Evolutionary conservation across 2,797 vertebrate genomes (phyloP), one percentile per base, ranked within the genome.

Genomic region (Clarias platycephalus): DNA sequence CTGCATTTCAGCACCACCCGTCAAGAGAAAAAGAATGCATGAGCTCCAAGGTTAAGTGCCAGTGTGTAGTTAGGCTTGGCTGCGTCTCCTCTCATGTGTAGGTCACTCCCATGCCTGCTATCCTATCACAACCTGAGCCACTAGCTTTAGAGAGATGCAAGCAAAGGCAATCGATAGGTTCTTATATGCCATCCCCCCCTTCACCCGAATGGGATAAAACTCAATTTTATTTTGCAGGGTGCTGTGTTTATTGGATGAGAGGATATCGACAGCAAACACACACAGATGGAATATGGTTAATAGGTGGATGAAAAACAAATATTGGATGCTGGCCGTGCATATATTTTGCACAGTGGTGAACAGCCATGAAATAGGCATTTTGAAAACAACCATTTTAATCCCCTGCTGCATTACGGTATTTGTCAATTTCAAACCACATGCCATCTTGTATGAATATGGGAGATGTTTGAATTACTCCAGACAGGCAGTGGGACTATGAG

Each of bases 181-280:
- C 91, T 91, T 90, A 90, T 88, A 91, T 87, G 84, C 88, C 83
- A 26, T 63, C 83, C 31, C 84, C 24, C 86, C 49, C 90, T 89
- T 55, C 60, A 62, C 20, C 82, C 86, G 80, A 88, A 66, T 87
- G 89, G 89, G 91, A 93, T 90, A 87, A 92, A 93, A 93, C 90
- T 92, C 90, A 86, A 86, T 93, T 94, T 93, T 90, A 93, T 92
- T 94, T 92, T 86, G 91, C 91, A 91, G 90, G 89, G 90, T 92
- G 90, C 86, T 91, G 89, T 89, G 91, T 94, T 94, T 94, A 93
- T 93, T 90, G 91, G 92, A 93, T 92, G 90, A 93, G 89, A 86
- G 86, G 87, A 92, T 93, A 93, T 93, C 62, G 85, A 87, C 85
- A 77, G 75, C 62, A 37, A 53, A 28, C 71, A 72, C 57, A 77